Conservation (phyloP, 2,113 vertebrate species). For the Blennius ocellaris region DNA sequence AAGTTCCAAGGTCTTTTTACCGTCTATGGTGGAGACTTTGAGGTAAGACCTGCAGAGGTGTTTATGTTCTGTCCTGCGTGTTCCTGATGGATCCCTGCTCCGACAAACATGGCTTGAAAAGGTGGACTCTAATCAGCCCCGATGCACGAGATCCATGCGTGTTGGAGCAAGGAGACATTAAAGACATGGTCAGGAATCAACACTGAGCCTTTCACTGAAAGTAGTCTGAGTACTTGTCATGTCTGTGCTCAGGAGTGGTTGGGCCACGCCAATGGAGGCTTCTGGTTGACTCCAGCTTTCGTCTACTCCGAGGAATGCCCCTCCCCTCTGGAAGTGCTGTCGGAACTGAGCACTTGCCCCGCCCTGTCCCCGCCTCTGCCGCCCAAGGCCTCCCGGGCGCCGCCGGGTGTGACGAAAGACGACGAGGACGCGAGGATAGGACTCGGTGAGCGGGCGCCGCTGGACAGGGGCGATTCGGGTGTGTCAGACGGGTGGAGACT, state of each 20-base stretch:
- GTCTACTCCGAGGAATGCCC: conserved; percentile 80
- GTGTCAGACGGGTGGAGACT: conserved; percentile 41
- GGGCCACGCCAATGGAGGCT: conserved; percentile 77
- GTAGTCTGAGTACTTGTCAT: too few relatives aligned
- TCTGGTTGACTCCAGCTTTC: conserved; percentile 78
- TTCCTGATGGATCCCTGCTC: too few relatives aligned
- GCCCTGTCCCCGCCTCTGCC: conserved; percentile 53
- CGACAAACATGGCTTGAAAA: too few relatives aligned
- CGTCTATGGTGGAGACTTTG: conserved; percentile 88
- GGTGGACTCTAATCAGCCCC: too few relatives aligned
- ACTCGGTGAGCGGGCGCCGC: conserved; percentile 2
- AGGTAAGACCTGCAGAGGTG: conserved; percentile 76
- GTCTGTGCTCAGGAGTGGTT: conserved; percentile 85
- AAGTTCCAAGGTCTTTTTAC: conserved; percentile 90
- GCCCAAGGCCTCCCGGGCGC: conserved; percentile 49
- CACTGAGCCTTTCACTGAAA: too few relatives aligned
- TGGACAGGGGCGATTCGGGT: conserved; percentile 11
- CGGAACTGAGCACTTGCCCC: conserved; percentile 77
- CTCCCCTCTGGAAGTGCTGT: conserved; percentile 85
- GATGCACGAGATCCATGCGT: too few relatives aligned
- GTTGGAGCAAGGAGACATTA: too few relatives aligned
- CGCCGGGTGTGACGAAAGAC: conserved; percentile 15
- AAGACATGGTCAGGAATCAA: too few relatives aligned
- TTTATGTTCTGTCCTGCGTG: too few relatives aligned
- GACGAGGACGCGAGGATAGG: conserved; percentile 12